Conservation (phyloP, 2,797 vertebrate species). For the Microtus agrestis region DNA sequence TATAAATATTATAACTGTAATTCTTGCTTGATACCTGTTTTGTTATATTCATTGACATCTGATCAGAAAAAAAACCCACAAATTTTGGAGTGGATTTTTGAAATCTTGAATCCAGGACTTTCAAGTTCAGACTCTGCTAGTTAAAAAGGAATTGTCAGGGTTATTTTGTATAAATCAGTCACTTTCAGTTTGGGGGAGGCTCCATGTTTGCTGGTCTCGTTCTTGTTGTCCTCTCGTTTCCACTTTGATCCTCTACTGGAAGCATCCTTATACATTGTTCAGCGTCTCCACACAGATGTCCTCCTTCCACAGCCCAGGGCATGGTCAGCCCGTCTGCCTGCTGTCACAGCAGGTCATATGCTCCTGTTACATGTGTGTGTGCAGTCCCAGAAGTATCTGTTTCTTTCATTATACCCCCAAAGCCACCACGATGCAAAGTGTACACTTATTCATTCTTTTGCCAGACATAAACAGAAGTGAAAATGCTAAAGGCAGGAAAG, state of each 20-base stretch:
- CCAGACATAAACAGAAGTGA: not conserved
- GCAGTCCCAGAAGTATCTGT: not conserved
- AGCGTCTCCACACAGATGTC: not conserved
- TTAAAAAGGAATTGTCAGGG: not conserved
- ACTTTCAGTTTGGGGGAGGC: conserved; percentile 3
- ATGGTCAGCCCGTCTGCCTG: not conserved
- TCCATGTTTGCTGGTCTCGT: not conserved
- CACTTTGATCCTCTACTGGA: not conserved
- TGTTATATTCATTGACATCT: not conserved
- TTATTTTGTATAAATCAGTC: not conserved
- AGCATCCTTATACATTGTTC: not conserved
- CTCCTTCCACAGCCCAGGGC: not conserved
- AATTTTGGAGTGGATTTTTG: not conserved
- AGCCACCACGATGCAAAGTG: not conserved
- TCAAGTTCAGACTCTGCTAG: not conserved
- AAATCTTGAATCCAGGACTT: not conserved
- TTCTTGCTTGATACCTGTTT: too few species aligned
- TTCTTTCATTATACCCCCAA: not conserved
- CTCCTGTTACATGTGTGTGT: not conserved
- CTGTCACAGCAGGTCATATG: not conserved
- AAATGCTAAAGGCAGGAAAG: not conserved
- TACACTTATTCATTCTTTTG: not conserved
- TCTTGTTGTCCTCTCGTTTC: not conserved
- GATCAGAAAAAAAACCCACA: not conserved
- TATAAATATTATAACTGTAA: too few species aligned